These are phyloP conservation scores for Bombycilla garrulus DNA, from an alignment of 2,113 vertebrate genomes.

Conservation along the genomic window DNA sequence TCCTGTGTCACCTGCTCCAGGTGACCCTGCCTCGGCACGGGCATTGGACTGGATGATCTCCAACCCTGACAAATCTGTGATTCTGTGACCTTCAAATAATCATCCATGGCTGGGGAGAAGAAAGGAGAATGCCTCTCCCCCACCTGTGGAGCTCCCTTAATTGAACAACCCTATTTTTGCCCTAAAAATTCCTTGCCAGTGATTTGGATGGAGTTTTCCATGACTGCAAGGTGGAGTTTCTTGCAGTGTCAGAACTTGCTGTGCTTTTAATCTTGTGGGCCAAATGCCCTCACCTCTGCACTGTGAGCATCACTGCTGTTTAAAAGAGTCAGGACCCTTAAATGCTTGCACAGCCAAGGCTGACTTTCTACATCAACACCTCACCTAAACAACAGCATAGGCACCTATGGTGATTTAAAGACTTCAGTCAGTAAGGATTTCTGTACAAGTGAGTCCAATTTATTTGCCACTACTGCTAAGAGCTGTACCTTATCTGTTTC, in stretches of 20 bases:
- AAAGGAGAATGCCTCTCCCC: neutral
- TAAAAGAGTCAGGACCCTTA: neutral
- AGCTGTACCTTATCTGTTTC: neutral
- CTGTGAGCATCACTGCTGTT: neutral
- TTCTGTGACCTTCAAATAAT: neutral
- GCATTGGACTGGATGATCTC: neutral
- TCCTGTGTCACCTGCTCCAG: neutral
- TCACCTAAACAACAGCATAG: neutral
- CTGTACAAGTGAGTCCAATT: neutral
- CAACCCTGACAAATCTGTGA: neutral
- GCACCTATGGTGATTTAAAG: neutral
- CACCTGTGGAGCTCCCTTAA: neutral
- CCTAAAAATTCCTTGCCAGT: neutral
- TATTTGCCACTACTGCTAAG: neutral
- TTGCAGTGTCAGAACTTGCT: neutral
- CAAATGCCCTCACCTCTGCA: neutral
- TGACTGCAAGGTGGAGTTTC: neutral
- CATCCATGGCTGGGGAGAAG: fast-evolving
- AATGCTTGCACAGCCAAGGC: neutral
- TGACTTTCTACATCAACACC: neutral
- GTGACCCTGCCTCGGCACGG: neutral
- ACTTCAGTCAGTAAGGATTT: neutral
- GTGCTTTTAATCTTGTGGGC: neutral
- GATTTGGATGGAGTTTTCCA: neutral
- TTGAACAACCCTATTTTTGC: neutral